These are phyloP conservation scores for Machaerirhynchus nigripectus DNA, from an alignment of 2,113 vertebrate species.

Conservation along the genomic window DNA sequence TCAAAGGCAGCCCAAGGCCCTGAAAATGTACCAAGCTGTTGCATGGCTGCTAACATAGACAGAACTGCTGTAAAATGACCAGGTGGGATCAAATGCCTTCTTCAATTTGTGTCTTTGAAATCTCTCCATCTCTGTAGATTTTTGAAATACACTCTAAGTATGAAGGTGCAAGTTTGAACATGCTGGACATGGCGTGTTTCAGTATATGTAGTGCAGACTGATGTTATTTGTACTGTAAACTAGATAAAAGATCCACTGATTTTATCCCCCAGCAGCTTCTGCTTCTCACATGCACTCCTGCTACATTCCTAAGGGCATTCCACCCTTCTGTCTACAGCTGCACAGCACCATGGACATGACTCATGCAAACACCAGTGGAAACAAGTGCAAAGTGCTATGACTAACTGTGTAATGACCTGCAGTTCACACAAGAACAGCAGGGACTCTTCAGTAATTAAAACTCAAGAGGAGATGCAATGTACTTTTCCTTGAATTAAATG, in stretches of 20 bases:
- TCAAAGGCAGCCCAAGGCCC: neutral
- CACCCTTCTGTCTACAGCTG: constrained; percentile 18
- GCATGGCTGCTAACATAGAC: neutral
- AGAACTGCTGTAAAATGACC: neutral
- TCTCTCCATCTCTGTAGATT: neutral
- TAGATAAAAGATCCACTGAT: neutral
- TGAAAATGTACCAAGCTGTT: neutral
- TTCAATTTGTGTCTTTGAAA: neutral
- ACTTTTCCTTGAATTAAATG: neutral
- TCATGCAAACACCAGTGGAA: constrained; percentile 42
- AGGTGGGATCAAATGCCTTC: neutral
- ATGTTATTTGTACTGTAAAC: constrained; percentile 37
- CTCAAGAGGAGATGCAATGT: neutral
- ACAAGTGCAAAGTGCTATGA: constrained; percentile 36
- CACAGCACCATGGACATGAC: constrained; percentile 3
- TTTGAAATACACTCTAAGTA: neutral
- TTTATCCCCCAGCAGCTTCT: constrained; percentile 32
- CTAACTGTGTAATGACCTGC: neutral
- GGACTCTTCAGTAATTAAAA: neutral
- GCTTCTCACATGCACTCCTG: neutral
- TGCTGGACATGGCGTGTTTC: neutral
- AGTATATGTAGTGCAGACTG: neutral
- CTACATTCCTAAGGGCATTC: constrained; percentile 25
- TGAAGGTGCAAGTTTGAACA: constrained; percentile 19
- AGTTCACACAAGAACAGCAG: neutral